A percentile compares a stretch with the other conserved stretches of the same genome.
Conservation (phyloP, 2,113 vertebrate genomes). For the Hiodon tergisus region DNA sequence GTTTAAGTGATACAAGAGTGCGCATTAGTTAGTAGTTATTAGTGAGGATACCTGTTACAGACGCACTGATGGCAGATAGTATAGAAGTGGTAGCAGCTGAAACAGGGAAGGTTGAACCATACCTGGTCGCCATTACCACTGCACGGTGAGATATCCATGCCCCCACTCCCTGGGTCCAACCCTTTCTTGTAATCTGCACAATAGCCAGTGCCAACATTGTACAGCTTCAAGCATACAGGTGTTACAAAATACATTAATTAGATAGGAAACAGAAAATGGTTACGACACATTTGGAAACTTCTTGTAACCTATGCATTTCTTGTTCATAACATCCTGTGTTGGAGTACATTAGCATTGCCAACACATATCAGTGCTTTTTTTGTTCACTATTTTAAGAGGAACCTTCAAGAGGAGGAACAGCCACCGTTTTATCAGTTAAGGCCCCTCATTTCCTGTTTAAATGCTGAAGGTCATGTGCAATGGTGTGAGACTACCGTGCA, state of each 20-base stretch:
- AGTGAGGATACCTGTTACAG: background rate
- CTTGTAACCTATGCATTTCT: too few species aligned
- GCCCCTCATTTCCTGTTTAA: too few species aligned
- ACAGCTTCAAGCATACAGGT: conserved; percentile 65
- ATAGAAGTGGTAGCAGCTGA: background rate
- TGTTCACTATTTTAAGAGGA: background rate
- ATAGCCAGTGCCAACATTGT: conserved; percentile 69
- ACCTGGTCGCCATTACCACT: conserved; percentile 71
- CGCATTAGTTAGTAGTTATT: background rate
- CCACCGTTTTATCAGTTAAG: background rate
- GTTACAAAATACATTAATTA: conserved; percentile 19
- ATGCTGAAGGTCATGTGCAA: background rate
- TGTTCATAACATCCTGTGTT: too few species aligned
- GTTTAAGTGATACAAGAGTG: background rate
- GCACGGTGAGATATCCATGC: conserved; percentile 65
- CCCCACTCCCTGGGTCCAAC: conserved; percentile 41
- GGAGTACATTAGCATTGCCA: background rate
- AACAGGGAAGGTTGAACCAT: conserved; percentile 24
- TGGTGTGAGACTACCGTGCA: background rate
- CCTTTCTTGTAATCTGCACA: conserved; percentile 68
- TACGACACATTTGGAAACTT: background rate
- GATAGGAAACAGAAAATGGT: background rate
- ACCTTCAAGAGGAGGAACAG: background rate
- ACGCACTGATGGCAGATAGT: background rate
- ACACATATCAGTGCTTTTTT: background rate